phyloP scores from a whole-genome alignment of 2,888 invertebrate genomes.

The Drosophila cognata region DNA sequence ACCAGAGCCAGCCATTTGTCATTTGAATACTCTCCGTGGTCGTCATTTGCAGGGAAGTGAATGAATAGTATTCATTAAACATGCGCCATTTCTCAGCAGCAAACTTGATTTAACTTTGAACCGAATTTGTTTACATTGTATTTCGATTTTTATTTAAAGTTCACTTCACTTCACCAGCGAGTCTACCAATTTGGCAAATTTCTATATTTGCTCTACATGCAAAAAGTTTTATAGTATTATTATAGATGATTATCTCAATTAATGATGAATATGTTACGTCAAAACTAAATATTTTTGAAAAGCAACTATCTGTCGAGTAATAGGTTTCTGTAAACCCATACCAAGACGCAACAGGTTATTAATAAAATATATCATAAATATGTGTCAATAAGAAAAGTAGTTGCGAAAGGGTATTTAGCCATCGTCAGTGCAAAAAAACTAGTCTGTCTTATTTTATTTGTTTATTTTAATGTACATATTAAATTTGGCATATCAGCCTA shows the following conservation, averaged over 20 bases:
- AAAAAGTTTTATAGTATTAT: neutral
- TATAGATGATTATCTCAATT: neutral
- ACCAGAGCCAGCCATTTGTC: neutral
- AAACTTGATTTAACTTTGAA: constrained; percentile 27
- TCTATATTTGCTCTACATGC: neutral
- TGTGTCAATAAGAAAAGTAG: neutral
- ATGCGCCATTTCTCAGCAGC: constrained; percentile 17
- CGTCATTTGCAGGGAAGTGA: constrained; percentile 16
- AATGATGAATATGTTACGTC: neutral
- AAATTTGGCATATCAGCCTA: neutral
- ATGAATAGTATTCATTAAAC: neutral
- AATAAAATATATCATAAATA: too few relatives aligned
- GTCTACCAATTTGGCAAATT: neutral
- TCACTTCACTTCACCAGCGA: neutral
- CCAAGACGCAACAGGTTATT: neutral
- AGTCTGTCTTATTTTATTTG: neutral
- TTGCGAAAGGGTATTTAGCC: neutral
- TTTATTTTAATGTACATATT: neutral
- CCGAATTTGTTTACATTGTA: constrained; percentile 10
- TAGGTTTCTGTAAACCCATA: neutral
- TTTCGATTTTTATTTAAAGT: neutral
- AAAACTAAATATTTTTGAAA: neutral
- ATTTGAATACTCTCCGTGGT: neutral
- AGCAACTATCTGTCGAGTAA: neutral
- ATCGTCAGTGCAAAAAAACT: neutral